Conservation (phyloP, 1,140 invertebrate species). For the Oreohelix idahoensis region DNA sequence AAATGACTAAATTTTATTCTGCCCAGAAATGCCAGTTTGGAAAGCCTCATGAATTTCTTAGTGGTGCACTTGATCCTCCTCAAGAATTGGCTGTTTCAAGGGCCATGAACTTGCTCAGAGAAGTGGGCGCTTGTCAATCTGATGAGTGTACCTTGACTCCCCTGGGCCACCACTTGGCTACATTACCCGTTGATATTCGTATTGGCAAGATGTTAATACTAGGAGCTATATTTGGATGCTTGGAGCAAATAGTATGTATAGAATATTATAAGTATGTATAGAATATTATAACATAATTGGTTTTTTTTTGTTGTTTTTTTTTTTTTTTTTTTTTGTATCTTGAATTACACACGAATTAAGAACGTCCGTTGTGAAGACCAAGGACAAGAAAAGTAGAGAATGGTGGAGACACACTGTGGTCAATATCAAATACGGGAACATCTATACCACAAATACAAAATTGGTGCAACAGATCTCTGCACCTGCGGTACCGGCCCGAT, state of each 20-base stretch:
- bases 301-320: too few relatives aligned
- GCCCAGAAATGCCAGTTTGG: conserved; percentile 69
- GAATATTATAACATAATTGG: too few relatives aligned
- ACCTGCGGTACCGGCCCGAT: too few relatives aligned
- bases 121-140: conserved; percentile 63
- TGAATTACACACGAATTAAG: too few relatives aligned
- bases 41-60: conserved; percentile 62
- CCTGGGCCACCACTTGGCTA: conserved; percentile 88
- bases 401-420: too few relatives aligned
- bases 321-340: too few relatives aligned
- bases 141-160: conserved; percentile 79
- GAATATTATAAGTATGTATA: too few relatives aligned
- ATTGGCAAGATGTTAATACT: conserved; percentile 95
- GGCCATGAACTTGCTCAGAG: conserved; percentile 63
- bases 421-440: too few relatives aligned
- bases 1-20: conserved; percentile 6
- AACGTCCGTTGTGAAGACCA: too few relatives aligned
- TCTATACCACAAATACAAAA: too few relatives aligned
- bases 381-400: too few relatives aligned
- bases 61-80: conserved; percentile 64
- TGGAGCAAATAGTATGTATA: conserved; percentile 65
- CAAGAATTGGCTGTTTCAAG: conserved; percentile 51
- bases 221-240: conserved; percentile 68
- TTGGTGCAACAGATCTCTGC: too few relatives aligned
- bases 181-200: conserved; percentile 92